A percentile compares a stretch with the other conserved stretches of the same genome.
These are phyloP conservation scores for Ctenosaura bakeri DNA, from an alignment of 2,797 vertebrate species.

Conservation along the genomic window DNA sequence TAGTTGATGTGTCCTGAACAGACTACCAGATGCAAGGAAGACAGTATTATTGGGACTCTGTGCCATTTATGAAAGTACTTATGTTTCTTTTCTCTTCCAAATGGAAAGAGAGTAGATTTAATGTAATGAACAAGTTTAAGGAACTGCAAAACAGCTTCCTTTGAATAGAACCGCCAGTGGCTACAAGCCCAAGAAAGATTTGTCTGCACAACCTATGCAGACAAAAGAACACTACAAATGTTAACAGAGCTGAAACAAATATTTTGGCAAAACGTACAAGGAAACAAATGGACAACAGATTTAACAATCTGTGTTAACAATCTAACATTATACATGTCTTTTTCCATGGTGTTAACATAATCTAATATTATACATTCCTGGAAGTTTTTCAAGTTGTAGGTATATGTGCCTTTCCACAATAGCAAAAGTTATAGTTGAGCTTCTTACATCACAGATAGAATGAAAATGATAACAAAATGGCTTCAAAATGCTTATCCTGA, in stretches of 20 bases:
- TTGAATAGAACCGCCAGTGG: not conserved
- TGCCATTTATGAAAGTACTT: not conserved
- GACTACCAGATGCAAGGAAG: not conserved
- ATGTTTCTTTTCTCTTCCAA: not conserved
- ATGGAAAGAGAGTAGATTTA: not conserved
- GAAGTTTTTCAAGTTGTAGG: not conserved
- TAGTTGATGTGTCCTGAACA: not conserved
- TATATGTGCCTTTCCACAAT: not conserved
- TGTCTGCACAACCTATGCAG: not conserved
- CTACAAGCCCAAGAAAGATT: not conserved
- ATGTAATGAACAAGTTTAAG: not conserved
- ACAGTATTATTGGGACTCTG: not conserved
- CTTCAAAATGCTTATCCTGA: not conserved
- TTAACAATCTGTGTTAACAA: not conserved
- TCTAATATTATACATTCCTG: no score
- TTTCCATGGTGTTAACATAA: no score
- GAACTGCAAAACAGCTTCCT: not conserved
- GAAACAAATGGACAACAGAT: constrained; percentile 27
- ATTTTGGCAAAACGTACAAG: not conserved
- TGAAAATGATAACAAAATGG: not conserved
- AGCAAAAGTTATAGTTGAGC: not conserved
- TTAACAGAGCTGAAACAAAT: not conserved
- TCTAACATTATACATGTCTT: not conserved
- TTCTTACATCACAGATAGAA: not conserved
- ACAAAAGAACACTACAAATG: not conserved